Percentiles rank a stretch among this genome's conserved stretches.
Conservation (phyloP, 1,140 invertebrate genomes). For the Pomacea maculata region DNA sequence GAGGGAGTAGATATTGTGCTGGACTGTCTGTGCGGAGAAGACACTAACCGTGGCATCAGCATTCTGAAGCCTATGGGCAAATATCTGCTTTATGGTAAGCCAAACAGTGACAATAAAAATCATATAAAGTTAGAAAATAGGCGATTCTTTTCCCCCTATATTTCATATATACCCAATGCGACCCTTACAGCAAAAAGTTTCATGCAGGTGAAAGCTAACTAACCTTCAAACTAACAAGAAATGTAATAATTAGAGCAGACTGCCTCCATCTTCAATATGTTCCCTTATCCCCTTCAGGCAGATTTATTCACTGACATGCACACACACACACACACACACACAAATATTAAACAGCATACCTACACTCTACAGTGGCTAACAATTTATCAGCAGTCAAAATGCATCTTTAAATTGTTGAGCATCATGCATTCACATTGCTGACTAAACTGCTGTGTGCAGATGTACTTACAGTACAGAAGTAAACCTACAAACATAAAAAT, state of each 20-base stretch:
- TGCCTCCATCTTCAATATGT: background rate
- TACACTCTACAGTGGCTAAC: background rate
- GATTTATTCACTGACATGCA: background rate
- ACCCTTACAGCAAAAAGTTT: no score
- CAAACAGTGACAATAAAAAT: background rate
- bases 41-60: conserved; percentile 81
- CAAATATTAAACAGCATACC: background rate
- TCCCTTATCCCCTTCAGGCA: background rate
- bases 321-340: background rate
- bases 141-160: background rate
- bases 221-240: no score
- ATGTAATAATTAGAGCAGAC: no score
- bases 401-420: no score
- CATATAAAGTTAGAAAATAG: no score
- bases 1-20: conserved; percentile 85
- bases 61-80: conserved; percentile 89
- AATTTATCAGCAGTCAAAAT: no score
- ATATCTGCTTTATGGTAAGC: conserved; percentile 84
- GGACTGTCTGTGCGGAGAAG: conserved; percentile 88
- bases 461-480: no score
- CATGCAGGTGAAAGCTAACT: no score
- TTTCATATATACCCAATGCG: background rate
- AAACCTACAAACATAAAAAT: no score
- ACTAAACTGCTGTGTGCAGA: no score
- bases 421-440: no score